Base-by-base conservation (phyloP, 2,113 vertebrate genomes). In the Nansenia antarctica region DNA sequence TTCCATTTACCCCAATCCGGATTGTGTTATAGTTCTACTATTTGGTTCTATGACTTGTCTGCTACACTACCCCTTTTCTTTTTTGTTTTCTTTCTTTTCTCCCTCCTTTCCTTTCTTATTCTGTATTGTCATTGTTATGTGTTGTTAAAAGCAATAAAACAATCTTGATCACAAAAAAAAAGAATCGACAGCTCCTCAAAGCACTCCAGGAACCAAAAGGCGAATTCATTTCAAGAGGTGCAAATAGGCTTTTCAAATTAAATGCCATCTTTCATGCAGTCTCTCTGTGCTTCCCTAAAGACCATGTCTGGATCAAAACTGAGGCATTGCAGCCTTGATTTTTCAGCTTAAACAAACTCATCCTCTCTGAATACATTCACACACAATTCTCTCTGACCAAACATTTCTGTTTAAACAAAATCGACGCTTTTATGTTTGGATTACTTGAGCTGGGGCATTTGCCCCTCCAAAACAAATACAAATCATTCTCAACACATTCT, bases 221-320 rank as follows among this genome's bases (percentile, higher is more conserved):
- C 27, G 3, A 9, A 55, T 34, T 45, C 37, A 78, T 84, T 84
- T 68, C 72, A 77, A 74, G 64, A 69, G 57, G 58, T 20, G 68
- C 73, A 83, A 73, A 86, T 49, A 73, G 58, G 69, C 72, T 84
- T 85, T n/a, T n/a, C 79, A 85, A 76, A 84, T 64, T 30, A 74
- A 70, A 72, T 78, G 52, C 53, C 75, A 69, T 29, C 14, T 63
- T 67, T 65, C 9, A 2, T 80, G 69, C 32, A 22, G 14, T 65
- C 64, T 74, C 34, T 73, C 60, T 53, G 42, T 70, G 66, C 52
- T 58, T 67, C 68, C 42, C 39, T 66, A 72, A 73, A 75, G 63
- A 73, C 31, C n/a, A n/a, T 20, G 32, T 79, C 78, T 67, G 53
- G 67, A 76, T 83, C 27, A 81, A 79, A 84, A 67, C 62, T 73